Evolutionary conservation across 2,113 vertebrate species (phyloP), one percentile per base, ranked within the genome.

Genomic region (Etia nguti): DNA sequence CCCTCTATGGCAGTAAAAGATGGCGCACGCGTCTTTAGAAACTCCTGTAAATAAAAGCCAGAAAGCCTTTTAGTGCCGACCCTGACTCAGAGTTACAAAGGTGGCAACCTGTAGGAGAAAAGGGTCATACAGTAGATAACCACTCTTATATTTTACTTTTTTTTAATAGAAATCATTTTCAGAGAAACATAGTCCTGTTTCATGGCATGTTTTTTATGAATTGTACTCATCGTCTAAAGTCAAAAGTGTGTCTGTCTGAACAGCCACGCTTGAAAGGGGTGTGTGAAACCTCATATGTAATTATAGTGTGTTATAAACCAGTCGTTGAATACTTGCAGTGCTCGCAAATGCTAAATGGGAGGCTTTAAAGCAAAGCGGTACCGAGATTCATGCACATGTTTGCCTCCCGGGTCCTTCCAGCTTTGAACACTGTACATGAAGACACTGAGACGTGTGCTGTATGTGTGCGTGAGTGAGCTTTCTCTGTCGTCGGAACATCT

Each of bases 401-500:
- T 84, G 60, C 75, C 55, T 88, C 81, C 77, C 73, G 56, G 55
- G 70, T 88, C 83, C 84, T 86, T 81, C 46, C 62, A 77, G 73
- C 77, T 65, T 24, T 55, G n/a, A 48, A 86, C 90, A 88, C 90
- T 90, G 88, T 87, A 90, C 83, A 82, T 52, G 68, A 87, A 77
- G 57, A 88, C 88, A 83, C 80, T 87, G 88, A 84, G 86, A 6
- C 6, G 81, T 89, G 86, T 60, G 89, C 22, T 55, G 52, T 80
- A 4, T 81, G 88, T 59, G 60, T 82, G 82, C 24, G 38, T 86
- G 55, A 43, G 10, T 84, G 92, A 90, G 73, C 29, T 85, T 90
- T 92, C 68, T 81, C 83, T 87, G 83, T 84, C 81, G 81, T 92
- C 89, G 68, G 80, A 86, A 92, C 91, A 81, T 93, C 91, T 86